These are phyloP conservation scores for Standfussiana lucernea DNA, from an alignment of 2,888 invertebrate genomes.

Conservation along the genomic window DNA sequence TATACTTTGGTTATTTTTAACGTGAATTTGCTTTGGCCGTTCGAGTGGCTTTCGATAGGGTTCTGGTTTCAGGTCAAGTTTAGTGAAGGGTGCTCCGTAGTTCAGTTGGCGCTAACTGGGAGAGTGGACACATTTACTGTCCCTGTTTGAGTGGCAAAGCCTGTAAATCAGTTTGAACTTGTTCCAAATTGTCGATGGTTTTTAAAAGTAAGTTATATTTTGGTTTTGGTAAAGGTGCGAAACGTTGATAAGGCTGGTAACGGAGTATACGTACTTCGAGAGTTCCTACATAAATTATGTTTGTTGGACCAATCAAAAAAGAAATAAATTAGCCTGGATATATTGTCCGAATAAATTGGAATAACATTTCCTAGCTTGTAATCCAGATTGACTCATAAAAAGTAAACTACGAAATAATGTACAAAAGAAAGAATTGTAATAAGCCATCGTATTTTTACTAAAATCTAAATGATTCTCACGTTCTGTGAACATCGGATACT, in stretches of 20 bases:
- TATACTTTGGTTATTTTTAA: constrained; percentile 32
- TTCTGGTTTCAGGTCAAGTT: constrained; percentile 68
- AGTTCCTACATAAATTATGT: not conserved
- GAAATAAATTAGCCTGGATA: not conserved
- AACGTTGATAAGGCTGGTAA: not conserved
- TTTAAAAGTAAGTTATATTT: not conserved
- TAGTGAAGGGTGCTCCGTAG: constrained; percentile 45
- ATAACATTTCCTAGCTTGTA: not conserved
- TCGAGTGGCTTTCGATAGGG: constrained; percentile 56
- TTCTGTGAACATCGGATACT: constrained; percentile 27
- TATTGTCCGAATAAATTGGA: not conserved
- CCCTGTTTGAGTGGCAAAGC: constrained; percentile 16
- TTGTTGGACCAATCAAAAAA: not conserved
- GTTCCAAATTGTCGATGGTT: not conserved
- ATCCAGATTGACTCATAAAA: not conserved
- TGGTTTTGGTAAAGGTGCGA: too few species aligned
- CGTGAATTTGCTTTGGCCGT: constrained; percentile 51
- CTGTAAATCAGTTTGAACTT: not conserved
- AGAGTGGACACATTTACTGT: constrained; percentile 37
- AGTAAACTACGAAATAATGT: not conserved
- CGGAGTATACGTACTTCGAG: not conserved
- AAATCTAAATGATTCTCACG: constrained; percentile 28
- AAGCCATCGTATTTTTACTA: constrained; percentile 13
- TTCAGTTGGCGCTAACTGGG: constrained; percentile 61
- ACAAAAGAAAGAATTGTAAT: constrained; percentile 7